Base-by-base conservation (phyloP, 2,113 vertebrate species). In the Oostethus manadensis region DNA sequence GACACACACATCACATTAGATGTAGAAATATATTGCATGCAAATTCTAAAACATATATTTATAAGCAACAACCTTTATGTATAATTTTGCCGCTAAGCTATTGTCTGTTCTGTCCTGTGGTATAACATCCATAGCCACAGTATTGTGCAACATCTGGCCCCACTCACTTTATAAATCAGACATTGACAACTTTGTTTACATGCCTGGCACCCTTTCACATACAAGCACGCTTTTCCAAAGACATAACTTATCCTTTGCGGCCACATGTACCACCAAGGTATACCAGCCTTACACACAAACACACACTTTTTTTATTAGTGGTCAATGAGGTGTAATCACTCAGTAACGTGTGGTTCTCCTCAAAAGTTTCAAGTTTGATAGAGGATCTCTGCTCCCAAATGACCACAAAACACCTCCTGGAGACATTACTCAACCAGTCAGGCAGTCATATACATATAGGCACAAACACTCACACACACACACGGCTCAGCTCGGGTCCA, bases 241-340 rank as follows among this genome's bases (percentile, higher is more conserved):
- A 33, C 3, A 33, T 33, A 33, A 7, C 56, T 65, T 20, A 1
- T 46, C 53, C 40, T 77, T 68, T 75, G 68, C 68, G 77, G 42
- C 49, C 40, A 53, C 50, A 56, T 35, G 68, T 56, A 56, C 59
- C 70, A 35, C 62, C 42, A 70, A 63, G 49, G 50, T 60, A 68
- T 60, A 60, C 61, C 56, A 69, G 45, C 62, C 47, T 59, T 65
- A 54, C 77, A 75, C 64, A 64, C 73, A 71, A 43, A 71, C 51
- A 59, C 58, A 63, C 66, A 68, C 71, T 51, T 77, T 76, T 76
- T 86, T 79, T 82, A 82, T 79, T 74, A 73, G 73, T 84, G 71
- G 76, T 78, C 63, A 60, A 76, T 66, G 74, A 83, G 76, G 82
- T 78, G 73, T 82, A 78, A 84, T 85, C 76, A 78, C 84, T 85